A percentile compares a stretch with the other conserved stretches of the same genome.
These are phyloP conservation scores for Proctacanthus coquilletti DNA, from an alignment of 1,140 invertebrate species.

Conservation along the genomic window DNA sequence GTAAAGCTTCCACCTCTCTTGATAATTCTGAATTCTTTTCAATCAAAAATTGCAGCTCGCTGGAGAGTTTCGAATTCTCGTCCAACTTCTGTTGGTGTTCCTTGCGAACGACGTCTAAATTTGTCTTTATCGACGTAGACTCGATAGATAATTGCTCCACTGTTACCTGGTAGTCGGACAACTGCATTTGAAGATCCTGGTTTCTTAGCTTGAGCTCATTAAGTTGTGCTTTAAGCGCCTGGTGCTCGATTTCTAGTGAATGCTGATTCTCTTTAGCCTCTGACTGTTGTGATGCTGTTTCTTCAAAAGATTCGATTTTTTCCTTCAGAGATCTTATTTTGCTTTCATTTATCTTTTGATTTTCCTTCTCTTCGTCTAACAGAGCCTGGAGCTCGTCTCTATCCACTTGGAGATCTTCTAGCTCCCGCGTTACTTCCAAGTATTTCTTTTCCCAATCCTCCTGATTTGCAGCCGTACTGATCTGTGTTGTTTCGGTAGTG, in stretches of 20 bases:
- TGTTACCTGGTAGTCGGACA: not conserved
- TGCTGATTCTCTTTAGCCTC: not conserved
- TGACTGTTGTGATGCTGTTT: not conserved
- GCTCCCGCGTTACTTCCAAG: slow-evolving; percentile 31
- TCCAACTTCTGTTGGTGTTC: slow-evolving; percentile 9
- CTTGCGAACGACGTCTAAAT: slow-evolving; percentile 7
- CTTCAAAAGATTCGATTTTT: slow-evolving; percentile 12
- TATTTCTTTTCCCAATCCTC: slow-evolving; percentile 17
- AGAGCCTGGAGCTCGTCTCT: slow-evolving; percentile 54
- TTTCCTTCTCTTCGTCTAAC: slow-evolving; percentile 38
- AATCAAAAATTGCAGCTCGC: slow-evolving; percentile 10
- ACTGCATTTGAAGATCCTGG: slow-evolving; percentile 6
- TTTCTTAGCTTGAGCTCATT: slow-evolving; percentile 7
- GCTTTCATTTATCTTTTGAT: slow-evolving; percentile 11
- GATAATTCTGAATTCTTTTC: slow-evolving; percentile 19
- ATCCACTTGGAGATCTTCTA: slow-evolving; percentile 46
- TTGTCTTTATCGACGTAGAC: slow-evolving; percentile 2
- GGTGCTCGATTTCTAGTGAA: too few relatives aligned
- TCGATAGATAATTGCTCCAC: slow-evolving; percentile 6
- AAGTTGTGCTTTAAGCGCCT: slow-evolving; percentile 10
- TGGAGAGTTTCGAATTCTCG: slow-evolving; percentile 7
- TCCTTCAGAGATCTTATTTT: slow-evolving; percentile 13
- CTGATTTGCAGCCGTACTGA: slow-evolving; percentile 6
- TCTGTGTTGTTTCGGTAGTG: slow-evolving; percentile 7
- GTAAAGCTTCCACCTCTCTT: slow-evolving; percentile 27